Base-by-base conservation (phyloP, 1,140 invertebrate genomes). In the Drosophila rufa region DNA sequence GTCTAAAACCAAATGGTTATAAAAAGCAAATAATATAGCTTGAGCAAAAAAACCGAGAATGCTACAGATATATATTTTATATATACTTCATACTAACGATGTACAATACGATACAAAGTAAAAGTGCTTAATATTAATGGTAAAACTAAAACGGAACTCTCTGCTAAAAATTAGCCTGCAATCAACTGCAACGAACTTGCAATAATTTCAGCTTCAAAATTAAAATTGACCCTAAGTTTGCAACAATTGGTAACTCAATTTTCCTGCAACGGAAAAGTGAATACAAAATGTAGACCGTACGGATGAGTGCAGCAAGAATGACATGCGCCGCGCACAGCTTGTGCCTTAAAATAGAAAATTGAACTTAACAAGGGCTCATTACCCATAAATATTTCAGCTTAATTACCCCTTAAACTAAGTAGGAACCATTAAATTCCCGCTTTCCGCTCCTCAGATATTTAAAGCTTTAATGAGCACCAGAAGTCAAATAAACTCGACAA, bases 401-500 rank as follows among this genome's bases (percentile, higher is more conserved):
- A 40, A 56, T 56, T 56, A 38, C 36, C 9, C 4, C 22, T 55
- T 25, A 22, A 61, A 25, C 30, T 11, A 22, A 56, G 50, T 36
- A 7, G 11, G 12, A 55, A 19, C n/a, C 25, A 27, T 9, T 19
- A 5, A 15, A 17, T 64, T 60, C 17, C 9, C 22, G 14, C 4
- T 17, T 14, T n/a, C 11, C 9, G 6, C 36, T 46, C 5, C 36
- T 11, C 45, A 11, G 17, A 27, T 33, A 33, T 38, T 65, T 25
- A 30, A 9, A 46, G 22, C 67, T 73, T 71, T 71, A 61, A 71
- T 73, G 56, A 46, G 17, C 22, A 30, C 46, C 40, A 40, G 46
- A 42, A 45, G 46, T 48, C 25, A 46, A 48, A 45, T 33, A 42
- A 38, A 51, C n/a, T 33, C 47, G 19, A 22, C 38, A 12, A 55